phyloP scores from a whole-genome alignment of 2,888 invertebrate genomes.

The Selenia dentaria region DNA sequence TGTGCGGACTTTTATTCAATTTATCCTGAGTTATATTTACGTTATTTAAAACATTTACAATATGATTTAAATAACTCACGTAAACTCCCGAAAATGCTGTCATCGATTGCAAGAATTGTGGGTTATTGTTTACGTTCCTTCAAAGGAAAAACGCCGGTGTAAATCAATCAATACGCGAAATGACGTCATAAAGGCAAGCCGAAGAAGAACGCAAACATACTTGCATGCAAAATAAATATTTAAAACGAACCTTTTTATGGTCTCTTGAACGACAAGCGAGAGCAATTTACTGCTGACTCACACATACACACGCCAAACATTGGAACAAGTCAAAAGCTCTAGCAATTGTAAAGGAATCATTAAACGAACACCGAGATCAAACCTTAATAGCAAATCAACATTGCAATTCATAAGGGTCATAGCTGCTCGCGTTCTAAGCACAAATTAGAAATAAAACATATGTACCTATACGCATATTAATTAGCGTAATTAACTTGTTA shows the following conservation, averaged over 20 bases:
- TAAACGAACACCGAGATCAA: too few relatives aligned
- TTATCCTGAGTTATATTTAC: too few relatives aligned
- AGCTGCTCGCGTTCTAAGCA: too few relatives aligned
- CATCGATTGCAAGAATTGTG: slow-evolving; percentile 21
- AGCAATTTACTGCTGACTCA: slow-evolving; percentile 54
- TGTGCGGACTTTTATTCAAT: too few relatives aligned
- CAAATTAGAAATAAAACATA: too few relatives aligned
- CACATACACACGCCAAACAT: slow-evolving; percentile 27
- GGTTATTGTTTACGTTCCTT: slow-evolving; percentile 19
- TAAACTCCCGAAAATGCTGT: slow-evolving; percentile 26
- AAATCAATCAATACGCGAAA: slow-evolving; percentile 36
- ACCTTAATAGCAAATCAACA: too few relatives aligned
- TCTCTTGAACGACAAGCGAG: slow-evolving; percentile 60
- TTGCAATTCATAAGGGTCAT: too few relatives aligned
- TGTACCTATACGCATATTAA: too few relatives aligned
- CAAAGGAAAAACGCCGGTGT: slow-evolving; percentile 22
- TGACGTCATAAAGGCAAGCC: slow-evolving; percentile 53
- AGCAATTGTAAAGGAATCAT: too few relatives aligned
- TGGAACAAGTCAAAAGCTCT: slow-evolving; percentile 25
- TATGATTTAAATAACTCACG: too few relatives aligned
- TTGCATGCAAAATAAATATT: slow-evolving; percentile 32
- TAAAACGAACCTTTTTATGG: slow-evolving; percentile 54
- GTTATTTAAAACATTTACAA: too few relatives aligned
- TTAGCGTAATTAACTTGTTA: too few relatives aligned
- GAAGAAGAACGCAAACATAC: slow-evolving; percentile 41